Percentiles rank a stretch among this genome's conserved stretches.
These are phyloP conservation scores for Arenaria interpres DNA, from an alignment of 2,113 vertebrate genomes.

Conservation along the genomic window DNA sequence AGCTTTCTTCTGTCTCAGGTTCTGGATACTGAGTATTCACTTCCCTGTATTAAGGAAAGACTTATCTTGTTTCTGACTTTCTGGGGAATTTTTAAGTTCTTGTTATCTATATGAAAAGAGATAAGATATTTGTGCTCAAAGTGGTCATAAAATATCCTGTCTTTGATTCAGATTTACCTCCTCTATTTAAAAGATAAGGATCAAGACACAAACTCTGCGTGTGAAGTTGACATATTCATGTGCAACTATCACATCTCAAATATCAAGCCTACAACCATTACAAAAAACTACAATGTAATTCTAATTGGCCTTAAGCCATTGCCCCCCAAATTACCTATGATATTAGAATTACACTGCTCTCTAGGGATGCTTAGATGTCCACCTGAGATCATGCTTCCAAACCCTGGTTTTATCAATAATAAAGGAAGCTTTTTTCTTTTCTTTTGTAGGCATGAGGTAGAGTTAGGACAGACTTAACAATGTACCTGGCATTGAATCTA, in stretches of 20 bases:
- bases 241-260: not conserved
- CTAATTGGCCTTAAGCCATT: not conserved
- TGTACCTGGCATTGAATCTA: not conserved
- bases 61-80: not conserved
- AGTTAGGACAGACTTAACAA: not conserved
- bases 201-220: not conserved
- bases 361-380: not conserved
- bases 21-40: not conserved
- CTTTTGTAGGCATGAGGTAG: not conserved
- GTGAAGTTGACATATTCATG: not conserved
- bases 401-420: not conserved
- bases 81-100: not conserved
- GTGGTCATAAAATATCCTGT: not conserved
- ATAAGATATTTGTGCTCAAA: not conserved
- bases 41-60: not conserved
- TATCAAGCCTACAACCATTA: not conserved
- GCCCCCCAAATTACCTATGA: not conserved
- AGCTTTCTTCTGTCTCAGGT: not conserved
- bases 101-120: not conserved
- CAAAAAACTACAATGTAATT: not conserved
- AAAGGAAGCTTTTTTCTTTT: not conserved
- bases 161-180: not conserved
- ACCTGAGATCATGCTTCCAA: not conserved
- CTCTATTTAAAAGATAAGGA: not conserved
- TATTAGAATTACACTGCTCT: not conserved